Evolutionary conservation across 2,888 invertebrate genomes (phyloP).

Genomic region (Lepidonotus clava): DNA sequence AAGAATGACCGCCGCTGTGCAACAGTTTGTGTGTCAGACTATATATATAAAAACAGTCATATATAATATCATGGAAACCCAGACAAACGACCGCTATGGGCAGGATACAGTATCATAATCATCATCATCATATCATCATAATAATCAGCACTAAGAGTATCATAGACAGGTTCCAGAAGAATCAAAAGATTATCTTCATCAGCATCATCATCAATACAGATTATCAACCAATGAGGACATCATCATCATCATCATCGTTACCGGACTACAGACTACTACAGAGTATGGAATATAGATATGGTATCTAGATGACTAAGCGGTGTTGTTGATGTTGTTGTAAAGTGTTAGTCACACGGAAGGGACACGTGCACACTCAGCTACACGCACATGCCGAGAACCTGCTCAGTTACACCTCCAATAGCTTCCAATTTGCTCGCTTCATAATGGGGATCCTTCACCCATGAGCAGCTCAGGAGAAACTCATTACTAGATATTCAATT

Average conservation of each 20-base stretch:
- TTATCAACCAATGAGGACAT: constrained; percentile 27
- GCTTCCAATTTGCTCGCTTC: constrained; percentile 43
- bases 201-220: neutral
- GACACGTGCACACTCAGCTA: constrained; percentile 34
- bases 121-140: neutral
- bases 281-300: constrained; percentile 4
- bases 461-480: too few relatives aligned
- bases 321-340: constrained; percentile 14
- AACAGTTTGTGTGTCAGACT: too few relatives aligned
- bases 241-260: too few relatives aligned
- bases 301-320: constrained; percentile 35
- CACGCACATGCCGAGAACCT: constrained; percentile 42
- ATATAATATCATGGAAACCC: constrained; percentile 10
- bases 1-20: too few relatives aligned
- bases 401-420: constrained; percentile 45
- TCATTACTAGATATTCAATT: too few relatives aligned
- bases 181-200: constrained; percentile 8
- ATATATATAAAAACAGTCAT: too few relatives aligned
- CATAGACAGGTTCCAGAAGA: constrained; percentile 17
- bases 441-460: neutral
- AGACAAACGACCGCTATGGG: constrained; percentile 45
- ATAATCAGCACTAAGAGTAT: neutral
- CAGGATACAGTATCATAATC: constrained; percentile 9
- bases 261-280: constrained; percentile 43
- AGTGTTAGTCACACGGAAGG: neutral